These are phyloP conservation scores for Myrmecobius fasciatus DNA, from an alignment of 2,113 vertebrate species.

Conservation along the genomic window DNA sequence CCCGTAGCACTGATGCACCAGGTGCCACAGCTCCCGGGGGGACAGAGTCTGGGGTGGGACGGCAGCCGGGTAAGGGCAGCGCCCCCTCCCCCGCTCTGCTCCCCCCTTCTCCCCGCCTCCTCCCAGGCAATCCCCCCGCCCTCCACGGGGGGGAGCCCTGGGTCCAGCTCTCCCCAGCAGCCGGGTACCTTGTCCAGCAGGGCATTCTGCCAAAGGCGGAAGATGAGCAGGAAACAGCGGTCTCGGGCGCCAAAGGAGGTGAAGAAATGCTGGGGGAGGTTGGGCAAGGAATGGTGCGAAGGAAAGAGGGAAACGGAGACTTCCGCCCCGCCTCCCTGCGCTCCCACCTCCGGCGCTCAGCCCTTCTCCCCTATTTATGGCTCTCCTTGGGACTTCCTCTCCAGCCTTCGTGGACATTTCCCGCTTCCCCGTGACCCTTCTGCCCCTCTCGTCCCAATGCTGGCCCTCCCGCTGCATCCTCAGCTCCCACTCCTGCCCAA, in stretches of 20 bases:
- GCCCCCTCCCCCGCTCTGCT: no score
- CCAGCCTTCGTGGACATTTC: not conserved
- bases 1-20: conserved; percentile 95
- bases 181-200: conserved; percentile 90
- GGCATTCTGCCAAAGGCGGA: conserved; percentile 94
- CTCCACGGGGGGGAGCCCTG: conserved; percentile 54
- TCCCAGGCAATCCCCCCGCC: not conserved
- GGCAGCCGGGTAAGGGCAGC: not conserved
- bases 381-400: not conserved
- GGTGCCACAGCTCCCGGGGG: conserved; percentile 93
- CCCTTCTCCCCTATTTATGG: not conserved
- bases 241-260: conserved; percentile 94
- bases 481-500: not conserved
- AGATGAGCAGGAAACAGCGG: conserved; percentile 94
- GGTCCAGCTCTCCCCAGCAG: accelerated
- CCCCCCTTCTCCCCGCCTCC: no score
- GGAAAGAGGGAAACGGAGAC: not conserved
- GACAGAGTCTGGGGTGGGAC: conserved; percentile 86
- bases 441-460: not conserved
- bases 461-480: not conserved
- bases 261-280: conserved; percentile 89
- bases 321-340: conserved; percentile 69
- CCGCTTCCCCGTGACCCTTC: not conserved
- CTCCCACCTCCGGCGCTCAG: not conserved
- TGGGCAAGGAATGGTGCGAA: not conserved